phyloP scores from a whole-genome alignment of 2,888 invertebrate genomes.

The Orthosia gothica region DNA sequence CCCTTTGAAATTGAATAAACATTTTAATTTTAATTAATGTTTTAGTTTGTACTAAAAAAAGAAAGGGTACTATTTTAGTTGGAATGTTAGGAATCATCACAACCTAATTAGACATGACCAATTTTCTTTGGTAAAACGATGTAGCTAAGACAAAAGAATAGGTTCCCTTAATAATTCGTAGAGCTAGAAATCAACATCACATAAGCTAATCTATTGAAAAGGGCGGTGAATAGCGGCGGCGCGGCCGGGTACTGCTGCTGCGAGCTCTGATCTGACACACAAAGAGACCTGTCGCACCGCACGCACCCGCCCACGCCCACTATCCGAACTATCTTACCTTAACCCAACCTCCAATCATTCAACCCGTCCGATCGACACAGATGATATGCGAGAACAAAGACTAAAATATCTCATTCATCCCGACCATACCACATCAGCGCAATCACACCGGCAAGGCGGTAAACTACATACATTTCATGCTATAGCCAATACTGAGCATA shows the following conservation, averaged over 20 bases:
- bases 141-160: slow-evolving; percentile 2
- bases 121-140: neutral
- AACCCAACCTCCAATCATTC: slow-evolving; percentile 55
- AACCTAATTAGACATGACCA: neutral
- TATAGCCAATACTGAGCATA: slow-evolving; percentile 8
- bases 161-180: slow-evolving; percentile 28
- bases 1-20: too few species aligned
- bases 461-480: slow-evolving; percentile 10
- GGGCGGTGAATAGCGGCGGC: slow-evolving; percentile 31
- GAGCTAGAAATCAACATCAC: slow-evolving; percentile 23
- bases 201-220: slow-evolving; percentile 39
- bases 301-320: slow-evolving; percentile 28
- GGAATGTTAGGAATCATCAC: neutral
- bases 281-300: slow-evolving; percentile 51
- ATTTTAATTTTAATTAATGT: too few species aligned
- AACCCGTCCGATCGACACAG: slow-evolving; percentile 48
- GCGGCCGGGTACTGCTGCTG: slow-evolving; percentile 33
- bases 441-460: slow-evolving; percentile 15
- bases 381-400: slow-evolving; percentile 51
- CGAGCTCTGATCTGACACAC: slow-evolving; percentile 36
- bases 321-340: slow-evolving; percentile 50
- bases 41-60: too few species aligned
- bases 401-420: slow-evolving; percentile 41
- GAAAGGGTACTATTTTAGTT: slow-evolving; percentile 1
- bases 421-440: slow-evolving; percentile 16